Conservation (phyloP, 2,797 vertebrate genomes). For the Microctenopoma lineatum region DNA sequence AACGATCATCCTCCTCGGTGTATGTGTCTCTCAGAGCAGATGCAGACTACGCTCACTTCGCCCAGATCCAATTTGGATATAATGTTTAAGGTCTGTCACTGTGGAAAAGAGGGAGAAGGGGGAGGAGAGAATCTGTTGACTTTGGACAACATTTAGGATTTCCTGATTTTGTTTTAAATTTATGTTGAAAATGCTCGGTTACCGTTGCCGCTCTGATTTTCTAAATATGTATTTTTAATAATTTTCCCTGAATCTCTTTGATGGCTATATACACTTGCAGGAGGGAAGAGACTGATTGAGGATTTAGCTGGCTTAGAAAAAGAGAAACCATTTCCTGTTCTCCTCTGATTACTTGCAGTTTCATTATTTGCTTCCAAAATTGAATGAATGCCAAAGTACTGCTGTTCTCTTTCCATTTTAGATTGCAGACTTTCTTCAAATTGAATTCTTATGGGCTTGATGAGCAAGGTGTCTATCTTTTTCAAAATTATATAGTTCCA, state of each 20-base stretch:
- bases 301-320: constrained; percentile 26
- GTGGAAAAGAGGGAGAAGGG: constrained; percentile 21
- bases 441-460: constrained; percentile 24
- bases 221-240: background rate
- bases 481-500: constrained; percentile 21
- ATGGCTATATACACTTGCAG: constrained; percentile 1
- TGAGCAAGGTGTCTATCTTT: constrained; percentile 15
- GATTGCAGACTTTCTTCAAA: constrained; percentile 28
- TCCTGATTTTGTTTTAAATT: constrained; percentile 23
- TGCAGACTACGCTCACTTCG: constrained; percentile 48
- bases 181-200: background rate
- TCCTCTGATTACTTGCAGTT: constrained; percentile 47
- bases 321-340: constrained; percentile 25
- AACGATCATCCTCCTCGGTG: constrained; percentile 57
- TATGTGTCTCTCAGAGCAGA: constrained; percentile 65
- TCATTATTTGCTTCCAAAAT: constrained; percentile 57
- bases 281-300: constrained; percentile 26
- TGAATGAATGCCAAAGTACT: constrained; percentile 41
- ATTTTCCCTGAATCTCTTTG: background rate
- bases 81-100: constrained; percentile 68
- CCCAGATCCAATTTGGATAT: constrained; percentile 71
- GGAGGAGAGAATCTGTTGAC: constrained; percentile 22
- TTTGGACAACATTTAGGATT: constrained; percentile 39
- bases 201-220: background rate
- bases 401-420: constrained; percentile 11